These are phyloP conservation scores for Colossoma macropomum DNA, from an alignment of 2,113 vertebrate genomes.

Conservation along the genomic window DNA sequence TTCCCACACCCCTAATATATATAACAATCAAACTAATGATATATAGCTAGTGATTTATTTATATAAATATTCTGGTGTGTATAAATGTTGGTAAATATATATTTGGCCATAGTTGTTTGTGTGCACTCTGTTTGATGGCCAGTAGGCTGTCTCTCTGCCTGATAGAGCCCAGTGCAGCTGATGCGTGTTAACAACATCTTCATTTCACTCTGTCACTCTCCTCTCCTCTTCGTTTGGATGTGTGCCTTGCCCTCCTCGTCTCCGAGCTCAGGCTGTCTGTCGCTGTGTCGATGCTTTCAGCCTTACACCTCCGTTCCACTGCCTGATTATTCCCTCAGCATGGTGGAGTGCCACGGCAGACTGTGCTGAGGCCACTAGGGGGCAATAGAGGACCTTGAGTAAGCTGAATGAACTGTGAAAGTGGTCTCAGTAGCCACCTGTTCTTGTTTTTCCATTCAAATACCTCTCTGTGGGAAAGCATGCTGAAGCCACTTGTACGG, in stretches of 20 bases:
- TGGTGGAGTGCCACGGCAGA: neutral
- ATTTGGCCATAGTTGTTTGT: neutral
- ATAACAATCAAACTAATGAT: too few relatives aligned
- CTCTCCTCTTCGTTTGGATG: neutral
- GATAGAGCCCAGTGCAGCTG: constrained; percentile 20
- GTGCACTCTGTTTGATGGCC: neutral
- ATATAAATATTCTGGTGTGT: too few relatives aligned
- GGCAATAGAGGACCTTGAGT: constrained; percentile 55
- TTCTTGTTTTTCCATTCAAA: constrained; percentile 22
- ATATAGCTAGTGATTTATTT: too few relatives aligned
- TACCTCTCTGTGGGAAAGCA: neutral
- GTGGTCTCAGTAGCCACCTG: constrained; percentile 18
- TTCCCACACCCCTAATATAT: too few relatives aligned
- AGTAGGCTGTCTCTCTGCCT: constrained; percentile 9
- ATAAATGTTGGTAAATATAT: too few relatives aligned
- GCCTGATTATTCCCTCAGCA: neutral
- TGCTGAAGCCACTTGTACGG: neutral
- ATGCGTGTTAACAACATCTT: constrained; percentile 19
- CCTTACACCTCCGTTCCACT: neutral
- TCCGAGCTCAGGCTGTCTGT: constrained; percentile 11
- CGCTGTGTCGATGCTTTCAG: constrained; percentile 7
- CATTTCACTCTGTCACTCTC: constrained; percentile 23
- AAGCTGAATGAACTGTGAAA: neutral
- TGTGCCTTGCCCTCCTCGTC: constrained; percentile 24
- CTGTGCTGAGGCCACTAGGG: constrained; percentile 31